A percentile compares a stretch with the other conserved stretches of the same genome.
Conservation (phyloP, 2,888 invertebrate genomes). For the Hybos culiciformis region DNA sequence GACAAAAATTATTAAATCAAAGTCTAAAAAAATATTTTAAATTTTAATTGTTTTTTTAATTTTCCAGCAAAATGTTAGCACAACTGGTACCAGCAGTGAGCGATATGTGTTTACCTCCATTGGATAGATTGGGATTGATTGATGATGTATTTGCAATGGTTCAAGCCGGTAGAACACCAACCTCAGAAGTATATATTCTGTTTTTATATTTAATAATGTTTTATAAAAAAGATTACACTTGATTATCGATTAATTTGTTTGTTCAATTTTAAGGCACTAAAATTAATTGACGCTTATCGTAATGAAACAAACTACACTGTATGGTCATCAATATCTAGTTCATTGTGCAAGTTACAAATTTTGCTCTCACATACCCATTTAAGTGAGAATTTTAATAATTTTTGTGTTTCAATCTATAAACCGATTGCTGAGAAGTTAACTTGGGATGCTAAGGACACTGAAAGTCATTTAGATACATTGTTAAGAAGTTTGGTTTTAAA, state of each 20-base stretch:
- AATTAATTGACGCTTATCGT: slow-evolving; percentile 70
- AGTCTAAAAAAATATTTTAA: too few species aligned
- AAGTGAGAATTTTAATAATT: slow-evolving; percentile 57
- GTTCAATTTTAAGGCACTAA: slow-evolving; percentile 40
- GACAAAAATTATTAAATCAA: too few species aligned
- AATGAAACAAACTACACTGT: slow-evolving; percentile 87
- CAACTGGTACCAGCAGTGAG: slow-evolving; percentile 67
- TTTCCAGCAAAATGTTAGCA: slow-evolving; percentile 57
- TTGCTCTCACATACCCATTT: slow-evolving; percentile 69
- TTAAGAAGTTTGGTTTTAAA: slow-evolving; percentile 73
- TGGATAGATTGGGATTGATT: slow-evolving; percentile 78
- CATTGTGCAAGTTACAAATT: slow-evolving; percentile 59
- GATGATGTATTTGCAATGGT: slow-evolving; percentile 90
- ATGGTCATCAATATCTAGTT: slow-evolving; percentile 74
- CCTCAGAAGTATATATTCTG: slow-evolving; percentile 39
- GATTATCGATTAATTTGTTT: slow-evolving; percentile 15
- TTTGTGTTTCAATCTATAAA: slow-evolving; percentile 57
- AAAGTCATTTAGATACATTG: slow-evolving; percentile 77
- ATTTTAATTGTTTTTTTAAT: too few species aligned
- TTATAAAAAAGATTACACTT: background rate
- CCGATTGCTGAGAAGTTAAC: slow-evolving; percentile 62
- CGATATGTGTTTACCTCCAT: slow-evolving; percentile 64
- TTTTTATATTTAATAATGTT: background rate
- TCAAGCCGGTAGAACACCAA: slow-evolving; percentile 65
- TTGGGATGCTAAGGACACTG: slow-evolving; percentile 70